These are phyloP conservation scores for Climacteris rufus DNA, from an alignment of 2,113 vertebrate species.

Conservation along the genomic window DNA sequence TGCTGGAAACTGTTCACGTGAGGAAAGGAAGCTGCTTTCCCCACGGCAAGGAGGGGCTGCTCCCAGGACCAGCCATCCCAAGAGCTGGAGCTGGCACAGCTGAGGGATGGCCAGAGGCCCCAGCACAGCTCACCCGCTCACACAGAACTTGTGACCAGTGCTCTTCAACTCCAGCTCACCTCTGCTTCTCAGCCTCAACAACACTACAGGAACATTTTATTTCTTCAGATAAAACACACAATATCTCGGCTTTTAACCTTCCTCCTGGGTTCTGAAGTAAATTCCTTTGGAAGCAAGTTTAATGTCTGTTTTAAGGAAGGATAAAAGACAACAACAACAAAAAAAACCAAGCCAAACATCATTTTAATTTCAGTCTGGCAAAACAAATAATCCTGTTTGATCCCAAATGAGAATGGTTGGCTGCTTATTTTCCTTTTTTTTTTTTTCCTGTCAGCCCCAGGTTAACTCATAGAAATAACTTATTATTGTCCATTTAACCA, in stretches of 20 bases:
- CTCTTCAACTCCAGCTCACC: not conserved
- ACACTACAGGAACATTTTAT: not conserved
- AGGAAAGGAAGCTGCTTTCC: not conserved
- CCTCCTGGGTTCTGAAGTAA: not conserved
- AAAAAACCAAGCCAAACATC: not conserved
- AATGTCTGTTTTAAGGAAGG: not conserved
- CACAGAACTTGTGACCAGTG: not conserved
- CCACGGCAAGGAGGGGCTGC: not conserved
- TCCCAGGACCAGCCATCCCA: not conserved
- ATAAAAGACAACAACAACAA: not conserved
- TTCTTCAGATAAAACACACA: not conserved
- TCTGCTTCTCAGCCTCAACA: not conserved
- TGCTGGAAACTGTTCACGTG: not conserved
- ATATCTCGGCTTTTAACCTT: not conserved
- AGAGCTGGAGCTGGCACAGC: rapidly evolving
- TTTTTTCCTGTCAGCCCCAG: not conserved
- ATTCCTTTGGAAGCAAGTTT: not conserved
- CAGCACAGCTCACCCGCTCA: too few species aligned
- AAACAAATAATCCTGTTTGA: not conserved
- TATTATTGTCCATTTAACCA: not conserved
- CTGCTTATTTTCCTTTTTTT: not conserved
- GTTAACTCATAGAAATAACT: not conserved
- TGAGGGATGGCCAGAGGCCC: not conserved
- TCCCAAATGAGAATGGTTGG: not conserved
- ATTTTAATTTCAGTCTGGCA: not conserved